Conservation (phyloP, 2,797 vertebrate species). For the Alauda arvensis region DNA sequence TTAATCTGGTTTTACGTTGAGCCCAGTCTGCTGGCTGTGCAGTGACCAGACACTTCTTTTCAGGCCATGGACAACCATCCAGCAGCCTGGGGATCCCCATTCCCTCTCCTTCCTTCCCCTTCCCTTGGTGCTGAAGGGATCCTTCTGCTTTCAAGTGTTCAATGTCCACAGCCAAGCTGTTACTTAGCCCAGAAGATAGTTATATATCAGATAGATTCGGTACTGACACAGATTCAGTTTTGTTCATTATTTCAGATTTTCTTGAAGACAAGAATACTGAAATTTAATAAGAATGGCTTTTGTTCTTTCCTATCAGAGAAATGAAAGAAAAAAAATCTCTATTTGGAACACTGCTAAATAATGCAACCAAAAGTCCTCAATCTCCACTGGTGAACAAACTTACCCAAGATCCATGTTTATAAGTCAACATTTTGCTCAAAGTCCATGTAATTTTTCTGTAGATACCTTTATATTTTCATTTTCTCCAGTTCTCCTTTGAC, state of each 20-base stretch:
- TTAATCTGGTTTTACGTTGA: neutral
- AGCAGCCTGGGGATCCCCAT: neutral
- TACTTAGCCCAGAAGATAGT: neutral
- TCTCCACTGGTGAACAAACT: neutral
- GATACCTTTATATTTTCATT: neutral
- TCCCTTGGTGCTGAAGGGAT: neutral
- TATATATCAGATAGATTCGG: neutral
- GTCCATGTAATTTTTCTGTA: neutral
- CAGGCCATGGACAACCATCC: neutral
- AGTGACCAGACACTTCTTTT: neutral
- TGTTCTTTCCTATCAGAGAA: neutral
- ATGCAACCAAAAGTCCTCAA: neutral
- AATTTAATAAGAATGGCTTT: neutral
- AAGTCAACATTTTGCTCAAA: neutral
- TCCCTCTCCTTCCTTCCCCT: neutral
- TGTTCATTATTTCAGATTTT: neutral
- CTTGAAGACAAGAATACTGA: neutral
- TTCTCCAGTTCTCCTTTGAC: conserved; percentile 10
- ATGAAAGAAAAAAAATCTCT: neutral
- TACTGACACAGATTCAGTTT: neutral
- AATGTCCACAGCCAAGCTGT: accelerated
- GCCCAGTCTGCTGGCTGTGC: neutral
- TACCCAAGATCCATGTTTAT: neutral
- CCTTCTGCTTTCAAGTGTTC: neutral
- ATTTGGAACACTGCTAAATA: neutral